phyloP scores from a whole-genome alignment of 1,140 invertebrate species.

The Sarcophaga peregrina region DNA sequence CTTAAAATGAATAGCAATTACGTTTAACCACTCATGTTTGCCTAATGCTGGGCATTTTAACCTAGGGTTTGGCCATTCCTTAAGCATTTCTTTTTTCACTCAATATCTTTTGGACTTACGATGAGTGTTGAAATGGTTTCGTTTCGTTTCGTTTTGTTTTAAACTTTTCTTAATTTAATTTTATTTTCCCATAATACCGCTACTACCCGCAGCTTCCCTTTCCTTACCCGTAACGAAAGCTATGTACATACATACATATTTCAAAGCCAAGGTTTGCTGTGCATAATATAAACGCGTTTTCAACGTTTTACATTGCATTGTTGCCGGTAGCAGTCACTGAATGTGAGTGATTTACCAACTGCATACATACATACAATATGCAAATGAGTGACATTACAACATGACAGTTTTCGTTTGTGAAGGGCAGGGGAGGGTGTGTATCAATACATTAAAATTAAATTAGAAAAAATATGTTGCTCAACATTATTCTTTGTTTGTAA shows the following conservation, averaged over 20 bases:
- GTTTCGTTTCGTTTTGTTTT: not conserved
- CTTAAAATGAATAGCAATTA: too few relatives aligned
- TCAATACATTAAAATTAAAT: constrained; percentile 52
- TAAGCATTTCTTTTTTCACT: too few relatives aligned
- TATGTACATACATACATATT: not conserved
- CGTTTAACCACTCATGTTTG: too few relatives aligned
- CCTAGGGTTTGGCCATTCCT: too few relatives aligned
- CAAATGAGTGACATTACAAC: not conserved
- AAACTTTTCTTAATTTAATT: not conserved
- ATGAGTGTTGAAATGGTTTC: not conserved
- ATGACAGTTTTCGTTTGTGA: not conserved
- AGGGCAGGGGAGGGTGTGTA: not conserved
- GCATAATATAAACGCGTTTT: not conserved
- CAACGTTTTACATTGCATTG: not conserved
- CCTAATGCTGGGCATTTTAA: too few relatives aligned
- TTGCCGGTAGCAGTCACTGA: too few relatives aligned
- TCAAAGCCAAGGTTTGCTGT: constrained; percentile 38
- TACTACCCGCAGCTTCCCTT: not conserved
- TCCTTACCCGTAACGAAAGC: not conserved
- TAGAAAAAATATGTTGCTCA: constrained; percentile 45
- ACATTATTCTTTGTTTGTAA: constrained; percentile 14
- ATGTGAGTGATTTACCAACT: not conserved
- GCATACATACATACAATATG: not conserved
- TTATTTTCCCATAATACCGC: not conserved
- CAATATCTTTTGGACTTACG: too few relatives aligned